A percentile compares a stretch with the other conserved stretches of the same genome.
Conservation (phyloP, 2,888 invertebrate genomes). For the Eurytoma californica region DNA sequence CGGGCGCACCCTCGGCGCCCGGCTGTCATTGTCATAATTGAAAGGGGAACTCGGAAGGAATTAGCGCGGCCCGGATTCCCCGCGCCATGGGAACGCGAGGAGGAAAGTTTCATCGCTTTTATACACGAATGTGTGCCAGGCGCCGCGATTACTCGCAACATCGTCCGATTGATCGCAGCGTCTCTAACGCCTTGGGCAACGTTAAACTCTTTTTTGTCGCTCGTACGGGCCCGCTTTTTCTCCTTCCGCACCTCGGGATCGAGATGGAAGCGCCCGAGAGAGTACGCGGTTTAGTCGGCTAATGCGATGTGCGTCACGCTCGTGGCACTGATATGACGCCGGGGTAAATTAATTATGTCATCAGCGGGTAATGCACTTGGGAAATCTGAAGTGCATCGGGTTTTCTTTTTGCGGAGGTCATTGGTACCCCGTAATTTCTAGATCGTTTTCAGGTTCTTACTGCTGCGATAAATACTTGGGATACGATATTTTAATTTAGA, state of each 20-base stretch:
- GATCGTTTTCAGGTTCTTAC: too few relatives aligned
- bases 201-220: not conserved
- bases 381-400: too few relatives aligned
- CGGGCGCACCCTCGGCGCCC: conserved; percentile 12
- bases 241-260: not conserved
- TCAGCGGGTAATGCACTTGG: too few relatives aligned
- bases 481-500: too few relatives aligned
- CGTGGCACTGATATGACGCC: too few relatives aligned
- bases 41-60: conserved; percentile 37
- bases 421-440: too few relatives aligned
- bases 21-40: conserved; percentile 54
- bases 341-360: too few relatives aligned
- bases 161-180: conserved; percentile 37
- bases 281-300: too few relatives aligned
- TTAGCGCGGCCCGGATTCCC: conserved; percentile 53
- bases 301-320: too few relatives aligned
- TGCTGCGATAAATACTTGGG: too few relatives aligned
- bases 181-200: not conserved
- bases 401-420: too few relatives aligned
- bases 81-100: not conserved
- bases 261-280: too few relatives aligned
- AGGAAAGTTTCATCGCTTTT: conserved; percentile 47
- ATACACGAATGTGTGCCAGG: conserved; percentile 44
- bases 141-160: conserved; percentile 20
- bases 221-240: not conserved